Evolutionary conservation across 2,888 invertebrate species (phyloP).

Genomic region (Acleris emargana): DNA sequence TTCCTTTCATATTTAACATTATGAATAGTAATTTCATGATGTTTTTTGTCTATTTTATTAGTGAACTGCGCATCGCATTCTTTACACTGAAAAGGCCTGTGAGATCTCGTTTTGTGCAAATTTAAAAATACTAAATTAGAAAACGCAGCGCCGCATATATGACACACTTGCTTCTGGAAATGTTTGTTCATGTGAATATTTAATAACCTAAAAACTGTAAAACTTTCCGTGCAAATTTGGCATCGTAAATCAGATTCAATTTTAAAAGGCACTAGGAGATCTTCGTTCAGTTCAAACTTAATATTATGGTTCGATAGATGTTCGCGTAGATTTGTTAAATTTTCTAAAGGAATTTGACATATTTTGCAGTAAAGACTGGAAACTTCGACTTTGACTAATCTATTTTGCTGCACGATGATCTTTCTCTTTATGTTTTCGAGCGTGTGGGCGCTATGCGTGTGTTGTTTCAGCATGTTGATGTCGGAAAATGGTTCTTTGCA

Average conservation of each 20-base stretch:
- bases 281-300: slow-evolving; percentile 50
- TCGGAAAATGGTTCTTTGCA: slow-evolving; percentile 69
- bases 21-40: slow-evolving; percentile 50
- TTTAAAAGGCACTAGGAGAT: slow-evolving; percentile 68
- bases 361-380: slow-evolving; percentile 61
- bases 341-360: slow-evolving; percentile 49
- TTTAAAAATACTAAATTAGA: slow-evolving; percentile 68
- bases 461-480: slow-evolving; percentile 55
- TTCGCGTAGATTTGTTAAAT: slow-evolving; percentile 47
- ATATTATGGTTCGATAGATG: slow-evolving; percentile 60
- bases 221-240: slow-evolving; percentile 63
- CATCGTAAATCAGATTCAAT: slow-evolving; percentile 58
- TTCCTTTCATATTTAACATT: slow-evolving; percentile 53
- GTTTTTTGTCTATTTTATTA: slow-evolving; percentile 47
- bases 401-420: slow-evolving; percentile 68
- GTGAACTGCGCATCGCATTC: slow-evolving; percentile 55
- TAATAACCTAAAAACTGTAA: slow-evolving; percentile 58
- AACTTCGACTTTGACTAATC: slow-evolving; percentile 69
- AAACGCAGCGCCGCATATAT: slow-evolving; percentile 70
- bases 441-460: slow-evolving; percentile 54
- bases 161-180: slow-evolving; percentile 70
- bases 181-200: slow-evolving; percentile 75
- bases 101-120: slow-evolving; percentile 62
- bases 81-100: slow-evolving; percentile 55
- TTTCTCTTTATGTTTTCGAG: slow-evolving; percentile 61